Percentiles rank a stretch among this genome's conserved stretches.
These are phyloP conservation scores for Diadema setosum DNA, from an alignment of 35 echinoderm and acorn worm genomes.

Conservation along the genomic window DNA sequence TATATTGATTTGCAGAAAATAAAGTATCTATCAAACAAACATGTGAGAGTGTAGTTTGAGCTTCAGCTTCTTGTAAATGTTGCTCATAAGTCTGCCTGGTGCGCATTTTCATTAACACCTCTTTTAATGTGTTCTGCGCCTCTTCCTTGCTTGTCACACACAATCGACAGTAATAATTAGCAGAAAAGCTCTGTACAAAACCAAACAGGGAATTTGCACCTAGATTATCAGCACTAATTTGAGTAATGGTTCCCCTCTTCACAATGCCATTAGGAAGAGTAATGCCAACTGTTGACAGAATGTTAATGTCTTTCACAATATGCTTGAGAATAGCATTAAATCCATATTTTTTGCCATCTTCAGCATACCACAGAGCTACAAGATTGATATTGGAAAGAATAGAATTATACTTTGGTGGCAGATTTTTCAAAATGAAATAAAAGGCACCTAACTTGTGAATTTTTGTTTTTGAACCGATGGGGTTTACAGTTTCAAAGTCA, in stretches of 20 bases:
- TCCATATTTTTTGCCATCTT: constrained; percentile 49
- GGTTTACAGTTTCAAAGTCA: constrained; percentile 19
- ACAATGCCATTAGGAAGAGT: background rate
- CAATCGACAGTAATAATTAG: background rate
- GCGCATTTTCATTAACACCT: background rate
- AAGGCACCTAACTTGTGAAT: constrained; percentile 20
- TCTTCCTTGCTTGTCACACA: background rate
- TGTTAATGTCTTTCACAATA: constrained; percentile 32
- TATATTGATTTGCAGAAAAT: too few relatives aligned
- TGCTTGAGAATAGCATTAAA: constrained; percentile 27
- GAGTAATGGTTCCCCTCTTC: constrained; percentile 44
- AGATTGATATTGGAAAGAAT: constrained; percentile 10
- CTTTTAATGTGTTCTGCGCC: background rate
- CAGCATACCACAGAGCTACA: constrained; percentile 31
- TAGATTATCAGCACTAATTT: constrained; percentile 52
- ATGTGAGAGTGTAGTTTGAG: background rate
- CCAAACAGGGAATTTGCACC: constrained; percentile 7
- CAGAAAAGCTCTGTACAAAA: constrained; percentile 34
- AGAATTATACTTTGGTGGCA: constrained; percentile 32
- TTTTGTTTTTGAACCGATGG: constrained; percentile 10
- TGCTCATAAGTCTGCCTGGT: background rate
- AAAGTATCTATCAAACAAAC: too few relatives aligned
- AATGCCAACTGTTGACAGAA: constrained; percentile 9
- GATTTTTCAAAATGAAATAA: constrained; percentile 30
- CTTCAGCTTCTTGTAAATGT: background rate